phyloP scores from a whole-genome alignment of 2,113 vertebrate genomes.

The Odocoileus hemionus region DNA sequence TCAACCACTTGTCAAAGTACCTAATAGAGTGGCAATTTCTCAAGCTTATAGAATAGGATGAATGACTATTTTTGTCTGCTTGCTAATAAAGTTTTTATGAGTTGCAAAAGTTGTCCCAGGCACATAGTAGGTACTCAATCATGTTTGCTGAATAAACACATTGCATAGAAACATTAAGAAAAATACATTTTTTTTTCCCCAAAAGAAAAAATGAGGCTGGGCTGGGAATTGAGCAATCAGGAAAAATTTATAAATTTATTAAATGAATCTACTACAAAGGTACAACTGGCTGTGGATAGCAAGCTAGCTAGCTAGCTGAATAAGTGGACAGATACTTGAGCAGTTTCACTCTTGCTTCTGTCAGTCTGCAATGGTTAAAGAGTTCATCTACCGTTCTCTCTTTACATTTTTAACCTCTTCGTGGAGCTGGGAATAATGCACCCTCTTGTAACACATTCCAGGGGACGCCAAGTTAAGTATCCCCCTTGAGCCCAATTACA shows the following conservation, averaged over 20 bases:
- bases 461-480: constrained; percentile 47
- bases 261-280: not conserved
- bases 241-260: not conserved
- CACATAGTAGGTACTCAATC: not conserved
- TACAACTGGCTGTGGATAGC: not conserved
- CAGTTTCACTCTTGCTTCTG: not conserved
- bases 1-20: not conserved
- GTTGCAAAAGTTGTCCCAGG: not conserved
- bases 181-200: not conserved
- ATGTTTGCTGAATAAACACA: not conserved
- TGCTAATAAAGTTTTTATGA: not conserved
- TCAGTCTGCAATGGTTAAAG: not conserved
- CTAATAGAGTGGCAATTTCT: no score
- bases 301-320: not conserved
- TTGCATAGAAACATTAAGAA: not conserved
- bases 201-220: not conserved
- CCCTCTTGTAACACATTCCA: constrained; percentile 16
- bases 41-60: not conserved
- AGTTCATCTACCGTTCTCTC: not conserved
- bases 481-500: constrained; percentile 57
- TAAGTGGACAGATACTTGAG: not conserved
- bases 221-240: not conserved
- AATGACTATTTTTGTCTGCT: not conserved
- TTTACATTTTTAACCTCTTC: constrained; percentile 7
- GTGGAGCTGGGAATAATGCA: constrained; percentile 3